These are phyloP conservation scores for Hucho hucho DNA, from an alignment of 2,113 vertebrate genomes.

Conservation along the genomic window DNA sequence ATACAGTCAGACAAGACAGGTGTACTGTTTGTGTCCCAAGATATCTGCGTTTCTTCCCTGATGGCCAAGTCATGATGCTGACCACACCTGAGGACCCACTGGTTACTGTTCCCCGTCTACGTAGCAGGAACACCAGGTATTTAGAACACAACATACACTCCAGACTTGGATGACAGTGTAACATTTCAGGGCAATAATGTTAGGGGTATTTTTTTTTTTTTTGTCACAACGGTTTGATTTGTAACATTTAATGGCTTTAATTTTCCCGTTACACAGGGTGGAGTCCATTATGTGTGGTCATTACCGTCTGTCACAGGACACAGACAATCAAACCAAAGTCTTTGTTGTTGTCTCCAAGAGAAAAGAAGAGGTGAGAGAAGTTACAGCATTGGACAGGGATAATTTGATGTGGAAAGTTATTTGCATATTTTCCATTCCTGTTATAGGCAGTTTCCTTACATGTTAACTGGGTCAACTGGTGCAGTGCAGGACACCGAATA, in stretches of 20 bases:
- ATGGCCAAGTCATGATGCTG: slow-evolving; percentile 92
- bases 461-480: background rate
- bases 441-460: background rate
- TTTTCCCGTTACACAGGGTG: slow-evolving; percentile 71
- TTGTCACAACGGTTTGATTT: slow-evolving; percentile 43
- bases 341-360: slow-evolving; percentile 96
- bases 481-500: too few species aligned
- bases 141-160: background rate
- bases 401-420: background rate
- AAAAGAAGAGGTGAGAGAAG: slow-evolving; percentile 86
- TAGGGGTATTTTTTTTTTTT: too few species aligned
- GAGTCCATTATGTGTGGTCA: slow-evolving; percentile 93
- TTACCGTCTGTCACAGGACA: slow-evolving; percentile 96
- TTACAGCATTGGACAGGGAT: background rate
- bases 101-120: slow-evolving; percentile 84
- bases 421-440: background rate
- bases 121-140: slow-evolving; percentile 86
- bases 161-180: too few species aligned
- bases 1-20: background rate
- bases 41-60: slow-evolving; percentile 95
- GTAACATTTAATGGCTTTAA: background rate
- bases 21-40: slow-evolving; percentile 59
- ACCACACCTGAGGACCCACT: slow-evolving; percentile 93
- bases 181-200: too few species aligned
- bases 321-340: slow-evolving; percentile 99